Conservation (phyloP, 1,140 invertebrate species). For the Gryon sp. region DNA sequence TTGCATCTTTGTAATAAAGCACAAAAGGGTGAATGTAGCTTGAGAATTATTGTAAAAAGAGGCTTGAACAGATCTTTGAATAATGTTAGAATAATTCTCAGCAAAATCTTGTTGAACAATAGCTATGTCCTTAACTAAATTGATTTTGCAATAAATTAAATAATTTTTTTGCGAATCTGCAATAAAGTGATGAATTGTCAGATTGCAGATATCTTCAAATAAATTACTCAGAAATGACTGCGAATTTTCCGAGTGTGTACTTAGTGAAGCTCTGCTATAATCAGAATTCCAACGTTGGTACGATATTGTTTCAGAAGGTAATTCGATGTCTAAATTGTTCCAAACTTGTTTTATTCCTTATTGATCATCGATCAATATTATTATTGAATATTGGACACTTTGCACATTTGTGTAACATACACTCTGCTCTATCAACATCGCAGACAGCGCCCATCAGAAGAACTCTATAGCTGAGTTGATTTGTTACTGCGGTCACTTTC, state of each 20-base stretch:
- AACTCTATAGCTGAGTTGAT: slow-evolving; percentile 2
- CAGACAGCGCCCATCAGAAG: slow-evolving; percentile 14
- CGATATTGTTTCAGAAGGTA: too few species aligned
- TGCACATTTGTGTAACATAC: slow-evolving; percentile 16
- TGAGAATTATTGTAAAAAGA: slow-evolving; percentile 64
- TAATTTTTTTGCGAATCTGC: too few species aligned
- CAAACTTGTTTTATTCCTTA: slow-evolving; percentile 4
- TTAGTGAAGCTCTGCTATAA: too few species aligned
- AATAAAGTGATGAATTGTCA: too few species aligned
- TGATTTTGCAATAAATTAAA: slow-evolving; percentile 35
- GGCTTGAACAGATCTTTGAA: slow-evolving; percentile 66
- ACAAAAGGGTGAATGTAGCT: slow-evolving; percentile 64
- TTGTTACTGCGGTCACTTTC: slow-evolving; percentile 19
- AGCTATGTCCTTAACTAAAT: slow-evolving; percentile 24
- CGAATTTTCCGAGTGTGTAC: too few species aligned
- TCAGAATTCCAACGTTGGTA: too few species aligned
- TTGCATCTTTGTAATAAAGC: slow-evolving; percentile 37
- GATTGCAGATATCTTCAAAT: too few species aligned
- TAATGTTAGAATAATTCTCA: slow-evolving; percentile 67
- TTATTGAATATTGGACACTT: slow-evolving; percentile 20
- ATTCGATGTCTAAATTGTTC: slow-evolving; percentile 3
- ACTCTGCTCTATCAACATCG: slow-evolving; percentile 14
- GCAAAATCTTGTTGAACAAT: slow-evolving; percentile 63
- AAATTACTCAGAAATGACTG: too few species aligned
- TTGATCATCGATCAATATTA: too few species aligned